These are phyloP conservation scores for Zeugodacus cucurbitae DNA, from an alignment of 1,140 invertebrate species.

Conservation along the genomic window DNA sequence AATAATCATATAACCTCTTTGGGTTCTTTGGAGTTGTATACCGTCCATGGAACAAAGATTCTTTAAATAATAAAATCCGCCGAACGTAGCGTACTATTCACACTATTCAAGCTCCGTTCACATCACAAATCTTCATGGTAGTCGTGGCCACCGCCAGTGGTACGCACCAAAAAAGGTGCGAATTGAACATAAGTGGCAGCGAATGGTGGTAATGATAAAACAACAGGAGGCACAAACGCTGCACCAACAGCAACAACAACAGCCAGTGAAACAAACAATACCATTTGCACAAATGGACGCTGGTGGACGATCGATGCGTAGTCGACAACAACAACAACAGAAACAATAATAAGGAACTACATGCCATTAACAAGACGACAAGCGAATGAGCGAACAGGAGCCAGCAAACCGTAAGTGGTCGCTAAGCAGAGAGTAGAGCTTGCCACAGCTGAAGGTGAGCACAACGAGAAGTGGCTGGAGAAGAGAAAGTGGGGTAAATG, in stretches of 20 bases:
- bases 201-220: slow-evolving; percentile 13
- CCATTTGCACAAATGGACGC: not conserved
- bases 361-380: slow-evolving; percentile 19
- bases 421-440: not conserved
- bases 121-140: slow-evolving; percentile 1
- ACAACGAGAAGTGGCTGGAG: not conserved
- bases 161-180: slow-evolving; percentile 28
- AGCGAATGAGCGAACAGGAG: slow-evolving; percentile 3
- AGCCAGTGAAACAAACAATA: not conserved
- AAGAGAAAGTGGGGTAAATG: not conserved
- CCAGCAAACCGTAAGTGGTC: not conserved
- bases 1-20: too few species aligned
- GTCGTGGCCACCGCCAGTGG: not conserved
- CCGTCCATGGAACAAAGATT: too few species aligned
- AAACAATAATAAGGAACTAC: not conserved
- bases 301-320: not conserved
- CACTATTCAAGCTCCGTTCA: not conserved
- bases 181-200: slow-evolving; percentile 34
- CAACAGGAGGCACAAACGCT: slow-evolving; percentile 10
- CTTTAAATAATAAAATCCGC: not conserved
- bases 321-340: not conserved
- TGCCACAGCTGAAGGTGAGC: not conserved
- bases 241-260: not conserved
- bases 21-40: too few species aligned
- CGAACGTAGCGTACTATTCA: not conserved